These are phyloP conservation scores for Oxycera nigricornis DNA, from an alignment of 2,888 invertebrate genomes.

Conservation along the genomic window DNA sequence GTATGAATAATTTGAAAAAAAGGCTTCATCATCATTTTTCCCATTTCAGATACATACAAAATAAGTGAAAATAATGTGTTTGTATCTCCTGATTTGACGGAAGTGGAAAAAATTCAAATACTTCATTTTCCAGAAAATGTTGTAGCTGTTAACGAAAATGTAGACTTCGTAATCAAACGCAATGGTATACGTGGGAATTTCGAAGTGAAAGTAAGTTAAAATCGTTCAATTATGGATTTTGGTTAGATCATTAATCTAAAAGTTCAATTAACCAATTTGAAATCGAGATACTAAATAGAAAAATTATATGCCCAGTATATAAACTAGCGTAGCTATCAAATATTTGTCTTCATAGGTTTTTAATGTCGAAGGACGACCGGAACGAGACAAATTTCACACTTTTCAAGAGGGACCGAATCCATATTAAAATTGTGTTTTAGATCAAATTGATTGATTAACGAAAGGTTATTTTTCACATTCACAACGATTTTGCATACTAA, in stretches of 20 bases:
- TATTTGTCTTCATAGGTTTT: neutral
- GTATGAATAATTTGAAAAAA: neutral
- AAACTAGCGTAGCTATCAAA: neutral
- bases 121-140: constrained; percentile 59
- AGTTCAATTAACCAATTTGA: too few species aligned
- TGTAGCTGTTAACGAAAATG: constrained; percentile 52
- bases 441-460: too few species aligned
- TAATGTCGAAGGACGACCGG: neutral
- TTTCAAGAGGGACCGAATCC: too few species aligned
- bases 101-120: constrained; percentile 56
- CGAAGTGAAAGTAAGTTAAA: constrained; percentile 54
- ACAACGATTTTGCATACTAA: too few species aligned
- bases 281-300: too few species aligned
- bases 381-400: neutral
- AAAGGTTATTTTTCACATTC: too few species aligned
- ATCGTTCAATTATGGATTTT: neutral
- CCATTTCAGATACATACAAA: constrained; percentile 53
- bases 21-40: too few species aligned
- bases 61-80: constrained; percentile 51
- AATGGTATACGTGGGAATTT: constrained; percentile 60
- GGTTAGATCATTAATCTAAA: too few species aligned
- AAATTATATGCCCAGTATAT: too few species aligned
- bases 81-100: constrained; percentile 58
- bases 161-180: constrained; percentile 56
- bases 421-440: too few species aligned